Conservation (phyloP, 2,113 vertebrate species). For the Apeltes quadracus region DNA sequence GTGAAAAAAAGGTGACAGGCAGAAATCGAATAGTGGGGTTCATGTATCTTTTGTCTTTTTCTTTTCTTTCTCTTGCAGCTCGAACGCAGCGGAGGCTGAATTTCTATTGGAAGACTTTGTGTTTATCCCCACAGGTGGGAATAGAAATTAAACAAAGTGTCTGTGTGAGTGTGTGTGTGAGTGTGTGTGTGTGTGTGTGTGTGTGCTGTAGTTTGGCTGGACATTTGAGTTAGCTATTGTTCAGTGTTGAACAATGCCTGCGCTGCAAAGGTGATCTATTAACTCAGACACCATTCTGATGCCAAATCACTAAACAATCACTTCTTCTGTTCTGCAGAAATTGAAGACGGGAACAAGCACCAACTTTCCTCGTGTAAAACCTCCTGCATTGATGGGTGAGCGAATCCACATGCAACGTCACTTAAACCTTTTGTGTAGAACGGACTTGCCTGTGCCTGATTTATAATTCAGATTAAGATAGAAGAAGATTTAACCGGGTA, state of each 20-base stretch:
- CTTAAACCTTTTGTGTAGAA: neutral
- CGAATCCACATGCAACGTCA: neutral
- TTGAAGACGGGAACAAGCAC: slow-evolving; percentile 18
- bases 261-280: slow-evolving; percentile 38
- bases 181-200: too few species aligned
- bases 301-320: slow-evolving; percentile 35
- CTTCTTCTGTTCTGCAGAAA: slow-evolving; percentile 56
- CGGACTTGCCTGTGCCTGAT: neutral
- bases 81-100: slow-evolving; percentile 59
- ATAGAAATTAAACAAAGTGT: neutral
- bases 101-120: slow-evolving; percentile 70
- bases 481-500: too few species aligned
- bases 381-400: slow-evolving; percentile 54
- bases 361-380: slow-evolving; percentile 1
- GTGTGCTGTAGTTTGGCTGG: neutral
- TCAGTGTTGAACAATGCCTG: slow-evolving; percentile 17
- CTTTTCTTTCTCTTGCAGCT: slow-evolving; percentile 52
- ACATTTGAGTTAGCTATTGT: slow-evolving; percentile 2
- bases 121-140: slow-evolving; percentile 63
- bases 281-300: slow-evolving; percentile 19
- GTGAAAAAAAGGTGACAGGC: neutral
- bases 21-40: neutral
- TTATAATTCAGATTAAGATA: neutral
- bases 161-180: too few species aligned
- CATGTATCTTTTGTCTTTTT: slow-evolving; percentile 5